Evolutionary conservation across 1,140 invertebrate species (phyloP).

Genomic region (Bombus confusus): DNA sequence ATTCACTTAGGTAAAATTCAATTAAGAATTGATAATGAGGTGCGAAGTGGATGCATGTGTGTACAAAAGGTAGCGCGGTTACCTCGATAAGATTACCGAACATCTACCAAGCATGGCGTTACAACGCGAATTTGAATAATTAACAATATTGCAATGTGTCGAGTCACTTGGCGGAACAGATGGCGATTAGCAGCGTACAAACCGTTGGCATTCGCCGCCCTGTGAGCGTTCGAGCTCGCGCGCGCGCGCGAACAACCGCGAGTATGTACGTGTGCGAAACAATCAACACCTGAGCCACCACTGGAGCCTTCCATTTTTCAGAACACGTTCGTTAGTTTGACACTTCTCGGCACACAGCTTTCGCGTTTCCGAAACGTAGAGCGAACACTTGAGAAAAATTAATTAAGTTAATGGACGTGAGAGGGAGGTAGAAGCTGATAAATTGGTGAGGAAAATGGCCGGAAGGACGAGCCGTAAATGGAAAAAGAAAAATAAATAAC

Average conservation of each 20-base stretch:
- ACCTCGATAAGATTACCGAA: constrained; percentile 38
- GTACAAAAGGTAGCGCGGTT: neutral
- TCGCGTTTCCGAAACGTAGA: constrained; percentile 20
- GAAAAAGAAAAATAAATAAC: constrained; percentile 62
- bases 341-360: constrained; percentile 45
- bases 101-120: constrained; percentile 39
- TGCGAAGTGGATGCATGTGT: neutral
- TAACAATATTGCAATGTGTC: constrained; percentile 65
- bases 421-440: constrained; percentile 34
- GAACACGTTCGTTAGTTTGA: constrained; percentile 61
- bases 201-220: constrained; percentile 59
- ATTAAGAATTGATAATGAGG: constrained; percentile 39
- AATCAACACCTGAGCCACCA: constrained; percentile 60
- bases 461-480: constrained; percentile 42
- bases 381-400: constrained; percentile 53
- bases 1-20: constrained; percentile 16
- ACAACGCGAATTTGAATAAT: constrained; percentile 53
- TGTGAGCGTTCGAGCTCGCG: neutral
- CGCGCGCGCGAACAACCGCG: neutral
- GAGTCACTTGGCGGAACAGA: constrained; percentile 65
- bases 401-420: constrained; percentile 63
- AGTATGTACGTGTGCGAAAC: constrained; percentile 65
- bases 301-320: constrained; percentile 62
- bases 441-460: constrained; percentile 52
- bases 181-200: constrained; percentile 65